Evolutionary conservation across 2,113 vertebrate genomes (phyloP), one percentile per base, ranked within the genome.

Genomic region (Cairina moschata): DNA sequence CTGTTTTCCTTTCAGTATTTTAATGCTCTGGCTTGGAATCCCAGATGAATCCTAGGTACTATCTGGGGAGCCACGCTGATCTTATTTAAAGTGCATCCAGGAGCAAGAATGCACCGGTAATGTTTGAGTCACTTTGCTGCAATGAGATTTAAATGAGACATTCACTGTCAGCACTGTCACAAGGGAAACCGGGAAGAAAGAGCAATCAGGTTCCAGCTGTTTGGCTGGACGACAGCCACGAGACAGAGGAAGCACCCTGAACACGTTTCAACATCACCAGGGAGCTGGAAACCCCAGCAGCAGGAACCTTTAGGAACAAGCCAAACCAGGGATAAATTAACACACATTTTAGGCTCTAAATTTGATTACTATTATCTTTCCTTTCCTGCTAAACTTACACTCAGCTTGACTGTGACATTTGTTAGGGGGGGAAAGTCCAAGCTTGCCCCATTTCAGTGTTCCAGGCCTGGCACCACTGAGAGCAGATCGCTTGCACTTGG

Each of bases 1-100:
- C 52, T 60, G 38, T 92, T 88, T 81, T 77, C 55, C 63, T 90
- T 77, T 74, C 50, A 42, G 81, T 86, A 38, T 67, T 73, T 86
- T 55, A 88, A 74, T 59, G 80, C 15, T 67, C n/a, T 44, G 72
- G 44, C 58, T 88, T 74, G 42, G 36, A 75, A 32, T 72, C 65
- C 69, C 69, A 60, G 88, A 71, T 73, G 93, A 95, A 62, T 21
- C 17, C 2, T 16, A 92, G 40, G 73, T 59, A 74, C 67, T 83
- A 29, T 48, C 76, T n/a, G 31, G 75, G 44, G 83, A 86, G 20
- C 36, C 55, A 69, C 44, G 36, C 63, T 77, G 80, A 8, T 83
- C 77, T 95, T 86, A 77, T 90, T 93, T 82, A 86, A 90, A 97
- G 88, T 65, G 62, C 65, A 91, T 86, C 85, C 92, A 92, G 86